Conservation (phyloP, 2,888 invertebrate genomes). For the Drosophila putrida region DNA sequence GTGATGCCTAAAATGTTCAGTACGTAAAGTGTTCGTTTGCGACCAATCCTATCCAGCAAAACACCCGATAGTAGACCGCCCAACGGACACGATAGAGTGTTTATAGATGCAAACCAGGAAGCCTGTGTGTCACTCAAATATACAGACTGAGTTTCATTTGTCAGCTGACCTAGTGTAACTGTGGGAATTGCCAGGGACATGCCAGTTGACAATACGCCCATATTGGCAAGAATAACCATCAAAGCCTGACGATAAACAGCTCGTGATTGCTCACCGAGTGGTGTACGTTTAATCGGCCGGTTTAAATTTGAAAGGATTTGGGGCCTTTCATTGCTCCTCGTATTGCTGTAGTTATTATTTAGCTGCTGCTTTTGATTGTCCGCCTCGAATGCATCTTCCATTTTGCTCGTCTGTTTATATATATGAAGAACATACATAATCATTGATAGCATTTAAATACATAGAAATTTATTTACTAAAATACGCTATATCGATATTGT, state of each 20-base stretch:
- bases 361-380: conserved; percentile 38
- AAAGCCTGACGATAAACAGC: conserved; percentile 82
- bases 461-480: no score
- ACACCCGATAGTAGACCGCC: conserved; percentile 83
- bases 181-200: conserved; percentile 84
- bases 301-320: conserved; percentile 68
- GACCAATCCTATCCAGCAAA: conserved; percentile 83
- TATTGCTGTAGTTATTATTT: conserved; percentile 25
- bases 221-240: conserved; percentile 83
- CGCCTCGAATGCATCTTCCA: conserved; percentile 24
- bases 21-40: conserved; percentile 81
- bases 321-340: conserved; percentile 36
- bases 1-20: conserved; percentile 81
- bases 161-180: conserved; percentile 79
- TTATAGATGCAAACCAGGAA: conserved; percentile 85
- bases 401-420: conserved; percentile 5
- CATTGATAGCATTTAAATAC: no score
- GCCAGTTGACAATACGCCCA: conserved; percentile 83
- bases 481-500: no score
- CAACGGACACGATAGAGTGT: conserved; percentile 82
- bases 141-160: conserved; percentile 68
- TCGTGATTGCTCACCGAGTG: conserved; percentile 80
- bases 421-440: background rate
- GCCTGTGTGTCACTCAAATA: conserved; percentile 76
- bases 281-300: conserved; percentile 56